phyloP scores from a whole-genome alignment of 2,113 vertebrate species.

The Helogale parvula region DNA sequence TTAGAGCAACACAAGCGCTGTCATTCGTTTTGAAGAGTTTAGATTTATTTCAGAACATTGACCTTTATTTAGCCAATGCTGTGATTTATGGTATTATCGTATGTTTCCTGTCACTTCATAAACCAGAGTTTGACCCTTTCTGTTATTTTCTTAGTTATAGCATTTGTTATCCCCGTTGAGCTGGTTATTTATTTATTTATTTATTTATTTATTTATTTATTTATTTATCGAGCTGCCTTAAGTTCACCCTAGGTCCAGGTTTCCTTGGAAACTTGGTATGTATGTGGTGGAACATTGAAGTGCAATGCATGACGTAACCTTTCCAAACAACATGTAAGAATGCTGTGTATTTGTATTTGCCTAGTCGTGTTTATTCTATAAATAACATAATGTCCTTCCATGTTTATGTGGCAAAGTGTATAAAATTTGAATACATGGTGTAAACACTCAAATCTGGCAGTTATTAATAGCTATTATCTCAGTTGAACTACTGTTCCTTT shows the following conservation, averaged over 20 bases:
- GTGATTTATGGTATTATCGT: not conserved
- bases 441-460: not conserved
- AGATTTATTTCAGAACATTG: not conserved
- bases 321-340: not conserved
- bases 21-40: not conserved
- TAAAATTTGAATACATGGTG: not conserved
- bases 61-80: not conserved
- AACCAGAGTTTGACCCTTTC: not conserved
- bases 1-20: not conserved
- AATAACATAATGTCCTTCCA: not conserved
- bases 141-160: not conserved
- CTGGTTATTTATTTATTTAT: not conserved
- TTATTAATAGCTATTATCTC: slow-evolving; percentile 13
- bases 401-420: not conserved
- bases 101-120: slow-evolving; percentile 5
- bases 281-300: not conserved
- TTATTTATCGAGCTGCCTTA: not conserved
- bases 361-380: not conserved
- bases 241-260: not conserved
- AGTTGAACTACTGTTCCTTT: not conserved
- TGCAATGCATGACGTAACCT: not conserved
- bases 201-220: too few relatives aligned
- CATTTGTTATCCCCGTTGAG: not conserved
- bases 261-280: not conserved
- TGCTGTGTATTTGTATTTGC: not conserved